Conservation (phyloP, 2,888 invertebrate species). For the Rhaphigaster nebulosa region DNA sequence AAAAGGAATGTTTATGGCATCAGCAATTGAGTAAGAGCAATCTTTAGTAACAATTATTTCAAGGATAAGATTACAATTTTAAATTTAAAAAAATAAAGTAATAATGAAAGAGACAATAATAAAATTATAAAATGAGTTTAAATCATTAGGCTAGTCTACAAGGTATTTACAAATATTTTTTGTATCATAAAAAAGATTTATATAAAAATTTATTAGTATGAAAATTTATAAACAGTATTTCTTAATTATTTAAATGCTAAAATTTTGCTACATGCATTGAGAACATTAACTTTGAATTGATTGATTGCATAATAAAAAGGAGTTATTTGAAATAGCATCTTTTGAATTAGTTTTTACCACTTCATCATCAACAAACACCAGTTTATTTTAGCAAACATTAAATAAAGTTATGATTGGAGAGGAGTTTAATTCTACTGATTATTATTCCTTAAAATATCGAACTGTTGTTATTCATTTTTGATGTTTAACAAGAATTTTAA, state of each 20-base stretch:
- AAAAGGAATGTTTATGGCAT: conserved; percentile 9
- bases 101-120: background rate
- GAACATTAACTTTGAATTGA: background rate
- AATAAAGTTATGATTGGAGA: background rate
- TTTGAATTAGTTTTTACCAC: background rate
- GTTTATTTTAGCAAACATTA: background rate
- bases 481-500: background rate
- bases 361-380: background rate
- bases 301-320: background rate
- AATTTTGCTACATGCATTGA: background rate
- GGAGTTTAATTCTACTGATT: background rate
- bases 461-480: background rate
- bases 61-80: background rate
- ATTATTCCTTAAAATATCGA: background rate
- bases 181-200: background rate
- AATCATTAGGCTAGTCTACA: background rate
- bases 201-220: background rate
- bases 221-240: background rate
- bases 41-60: background rate
- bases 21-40: background rate
- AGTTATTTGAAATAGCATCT: background rate
- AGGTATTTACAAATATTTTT: background rate
- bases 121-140: background rate
- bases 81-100: background rate
- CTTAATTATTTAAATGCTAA: background rate